Evolutionary conservation across 30 jellyfish, hydroid and myxozoan species (phyloP), one percentile per base, ranked within the genome.

Genomic region (Hydra vulgaris): DNA sequence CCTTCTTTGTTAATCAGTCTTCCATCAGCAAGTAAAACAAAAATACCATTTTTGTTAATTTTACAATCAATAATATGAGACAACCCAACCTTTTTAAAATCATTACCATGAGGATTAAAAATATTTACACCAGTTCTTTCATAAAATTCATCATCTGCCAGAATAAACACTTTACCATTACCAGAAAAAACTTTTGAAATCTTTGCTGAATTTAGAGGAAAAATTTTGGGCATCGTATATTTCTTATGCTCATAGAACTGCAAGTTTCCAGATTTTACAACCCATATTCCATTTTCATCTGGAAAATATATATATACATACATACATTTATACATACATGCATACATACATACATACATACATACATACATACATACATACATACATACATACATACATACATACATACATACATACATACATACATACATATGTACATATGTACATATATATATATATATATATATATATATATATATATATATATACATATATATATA

Each of bases 221-320:
- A 21, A 25, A 75, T n/a, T 75, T 27, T 25, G 23, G 71, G 66
- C 15, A 70, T 21, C 70, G 27, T 18, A 26, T 75, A 67, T 21
- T 53, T 26, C 0, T 26, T 18, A 76, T 78, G 85, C 16, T 40
- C 27, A 5, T 21, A 7, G 54, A 78, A 78, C 56, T n/a, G 27
- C 54, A 78, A 22, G 20, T 78, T 61, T 21, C 85, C 85, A 53
- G 24, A n/a, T 7, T 55, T 52, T 17, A 78, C 23, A 27, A 78
- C 79, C 79, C 79, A 78, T 25, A 78, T 77, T 15, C 85, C 85
- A 56, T 20, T 53, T 17, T 23, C 53, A 56, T 53, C 85, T 78
- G n/a, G 18, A 76, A 25, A 78, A 74, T n/a, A 15, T n/a, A n/a
- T n/a, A 40, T 40, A 40, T 3, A 40, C 5, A 40, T 3, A 40